phyloP scores from a whole-genome alignment of 2,888 invertebrate genomes.

The Spodoptera littoralis region DNA sequence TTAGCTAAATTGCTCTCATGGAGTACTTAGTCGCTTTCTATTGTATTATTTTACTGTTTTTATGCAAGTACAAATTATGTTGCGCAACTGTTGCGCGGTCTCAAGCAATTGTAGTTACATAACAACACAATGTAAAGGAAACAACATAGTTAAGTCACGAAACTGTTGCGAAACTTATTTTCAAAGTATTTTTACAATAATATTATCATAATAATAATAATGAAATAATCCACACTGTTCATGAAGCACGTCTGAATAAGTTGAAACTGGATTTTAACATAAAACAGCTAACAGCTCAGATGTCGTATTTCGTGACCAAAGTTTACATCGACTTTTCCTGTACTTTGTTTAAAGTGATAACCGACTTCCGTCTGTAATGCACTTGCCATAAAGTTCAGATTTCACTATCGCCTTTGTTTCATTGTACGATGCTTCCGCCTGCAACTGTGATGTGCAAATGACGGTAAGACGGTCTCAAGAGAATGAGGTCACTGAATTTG shows the following conservation, averaged over 20 bases:
- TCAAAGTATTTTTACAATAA: constrained; percentile 20
- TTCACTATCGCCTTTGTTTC: constrained; percentile 12
- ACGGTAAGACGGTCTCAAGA: constrained; percentile 48
- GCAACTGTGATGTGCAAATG: constrained; percentile 45
- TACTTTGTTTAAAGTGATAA: constrained; percentile 14
- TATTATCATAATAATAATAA: not conserved
- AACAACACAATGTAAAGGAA: constrained; percentile 40
- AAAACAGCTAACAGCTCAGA: constrained; percentile 9
- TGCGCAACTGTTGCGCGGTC: constrained; percentile 40
- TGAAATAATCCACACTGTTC: not conserved
- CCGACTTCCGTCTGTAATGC: constrained; percentile 15
- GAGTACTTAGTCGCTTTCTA: constrained; percentile 33
- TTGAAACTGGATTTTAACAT: not conserved
- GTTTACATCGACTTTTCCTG: constrained; percentile 25
- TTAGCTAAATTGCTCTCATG: constrained; percentile 8
- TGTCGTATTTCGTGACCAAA: constrained; percentile 40
- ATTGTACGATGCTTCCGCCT: constrained; percentile 54
- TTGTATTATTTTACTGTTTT: constrained; percentile 15
- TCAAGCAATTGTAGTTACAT: constrained; percentile 35
- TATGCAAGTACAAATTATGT: constrained; percentile 25
- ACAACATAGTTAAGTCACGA: constrained; percentile 43
- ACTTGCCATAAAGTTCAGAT: constrained; percentile 32
- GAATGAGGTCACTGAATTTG: constrained; percentile 56
- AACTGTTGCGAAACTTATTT: constrained; percentile 40
- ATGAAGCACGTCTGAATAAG: not conserved